Conservation (phyloP, 2,113 vertebrate genomes). For the Myxocyprinus asiaticus region DNA sequence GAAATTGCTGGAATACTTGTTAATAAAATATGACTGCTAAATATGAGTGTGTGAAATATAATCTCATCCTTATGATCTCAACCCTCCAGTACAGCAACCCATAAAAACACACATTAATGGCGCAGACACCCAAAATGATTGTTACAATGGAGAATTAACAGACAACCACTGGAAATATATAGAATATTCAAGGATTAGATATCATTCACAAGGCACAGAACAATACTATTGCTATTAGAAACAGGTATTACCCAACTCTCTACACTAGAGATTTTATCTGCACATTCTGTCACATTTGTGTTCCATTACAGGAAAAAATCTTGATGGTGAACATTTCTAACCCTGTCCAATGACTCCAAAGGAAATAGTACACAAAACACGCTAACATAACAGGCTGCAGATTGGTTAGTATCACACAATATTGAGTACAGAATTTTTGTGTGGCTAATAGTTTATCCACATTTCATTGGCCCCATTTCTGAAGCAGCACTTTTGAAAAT, state of each 20-base stretch:
- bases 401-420: neutral
- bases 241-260: constrained; percentile 50
- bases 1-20: neutral
- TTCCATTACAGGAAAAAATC: constrained; percentile 16
- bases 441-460: neutral
- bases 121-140: constrained; percentile 18
- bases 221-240: constrained; percentile 72
- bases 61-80: neutral
- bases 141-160: constrained; percentile 34
- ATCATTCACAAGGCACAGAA: constrained; percentile 58
- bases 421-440: neutral
- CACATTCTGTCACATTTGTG: constrained; percentile 28
- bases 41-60: constrained; percentile 27
- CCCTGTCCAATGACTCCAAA: constrained; percentile 29
- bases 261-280: constrained; percentile 31
- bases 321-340: constrained; percentile 22
- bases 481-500: neutral
- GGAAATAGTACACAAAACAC: constrained; percentile 7
- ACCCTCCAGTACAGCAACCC: neutral
- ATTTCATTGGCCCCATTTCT: neutral
- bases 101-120: neutral
- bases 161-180: constrained; percentile 58
- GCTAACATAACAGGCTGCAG: neutral
- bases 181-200: constrained; percentile 45
- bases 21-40: neutral